Base-by-base conservation (phyloP, 1,140 invertebrate genomes). In the Venturia canescens region DNA sequence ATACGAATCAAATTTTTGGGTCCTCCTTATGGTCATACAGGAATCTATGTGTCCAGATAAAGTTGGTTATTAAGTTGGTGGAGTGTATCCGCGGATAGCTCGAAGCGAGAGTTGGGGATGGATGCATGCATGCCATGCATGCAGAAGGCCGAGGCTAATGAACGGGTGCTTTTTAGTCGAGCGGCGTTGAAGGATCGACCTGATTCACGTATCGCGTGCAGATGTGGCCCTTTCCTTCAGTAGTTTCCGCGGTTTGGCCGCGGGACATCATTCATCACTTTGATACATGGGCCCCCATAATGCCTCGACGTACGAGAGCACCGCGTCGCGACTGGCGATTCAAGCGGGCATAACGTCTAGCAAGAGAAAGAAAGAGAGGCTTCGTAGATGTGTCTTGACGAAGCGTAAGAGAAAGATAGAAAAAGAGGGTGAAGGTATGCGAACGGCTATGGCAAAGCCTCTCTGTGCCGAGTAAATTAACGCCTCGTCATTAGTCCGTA, bases 401-500 rank as follows among this genome's bases (percentile, higher is more conserved):
- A 71, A 57, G 83, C 31, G 66, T 18, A 31, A 0, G 57, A 63
- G 23, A 50, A 60, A 63, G 26, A 77, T 23, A 26, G 23, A 27
- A n/a, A 60, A 18, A 50, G 48, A 50, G 48, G 1, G 48, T 7
- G 48, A 6, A 3, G 23, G n/a, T 1, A 21, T n/a, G 23, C 11
- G 75, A 57, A 63, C 50, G 31, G 75, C 78, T 50, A 80, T 76
- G 71, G 60, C 76, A 26, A 66, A 71, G 15, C 0, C 44, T 21
- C 74, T 77, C 72, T 76, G 60, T 63, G 60, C 66, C 78, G 57
- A 82, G 84, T 87, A 85, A 88, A 90, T 90, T 89, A 90, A 87
- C 86, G 88, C 85, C 87, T 89, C 85, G 86, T 90, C 88, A 89
- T 90, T 89, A 90, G 84, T 80, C 38, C 50, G 72, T 69, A 83